A percentile compares a stretch with the other conserved stretches of the same genome.
Conservation (phyloP, 2,797 vertebrate species). For the Centropyge bicolor region DNA sequence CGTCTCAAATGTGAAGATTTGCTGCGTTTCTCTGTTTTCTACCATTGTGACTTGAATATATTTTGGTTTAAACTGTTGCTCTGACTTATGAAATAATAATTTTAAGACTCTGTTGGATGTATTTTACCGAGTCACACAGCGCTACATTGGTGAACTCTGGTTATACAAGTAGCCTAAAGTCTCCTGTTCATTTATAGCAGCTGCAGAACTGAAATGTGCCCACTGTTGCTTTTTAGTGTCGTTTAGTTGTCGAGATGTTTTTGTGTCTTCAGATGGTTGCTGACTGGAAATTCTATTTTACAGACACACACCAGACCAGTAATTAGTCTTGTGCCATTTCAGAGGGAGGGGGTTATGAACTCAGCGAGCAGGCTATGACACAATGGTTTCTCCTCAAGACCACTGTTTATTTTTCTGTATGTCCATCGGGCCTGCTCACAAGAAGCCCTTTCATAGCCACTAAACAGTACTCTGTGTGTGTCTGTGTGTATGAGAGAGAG, state of each 20-base stretch:
- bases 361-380: constrained; percentile 64
- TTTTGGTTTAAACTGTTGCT: neutral
- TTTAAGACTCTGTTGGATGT: neutral
- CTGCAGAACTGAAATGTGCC: constrained; percentile 1
- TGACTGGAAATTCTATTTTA: neutral
- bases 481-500: constrained; percentile 2
- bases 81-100: neutral
- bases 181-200: neutral
- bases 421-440: constrained; percentile 68
- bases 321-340: constrained; percentile 50
- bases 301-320: constrained; percentile 42
- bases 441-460: constrained; percentile 76
- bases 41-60: neutral
- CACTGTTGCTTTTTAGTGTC: constrained; percentile 3
- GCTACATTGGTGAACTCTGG: neutral
- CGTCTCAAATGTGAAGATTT: too few relatives aligned
- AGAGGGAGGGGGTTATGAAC: constrained; percentile 47
- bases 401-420: constrained; percentile 76
- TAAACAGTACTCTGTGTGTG: constrained; percentile 36
- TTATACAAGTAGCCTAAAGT: neutral
- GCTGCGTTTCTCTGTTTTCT: neutral
- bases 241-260: constrained; percentile 30
- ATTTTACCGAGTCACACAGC: too few relatives aligned
- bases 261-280: neutral
- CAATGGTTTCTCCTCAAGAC: constrained; percentile 77